Evolutionary conservation across 2,113 vertebrate genomes (phyloP).

Genomic region (Rhea pennata): DNA sequence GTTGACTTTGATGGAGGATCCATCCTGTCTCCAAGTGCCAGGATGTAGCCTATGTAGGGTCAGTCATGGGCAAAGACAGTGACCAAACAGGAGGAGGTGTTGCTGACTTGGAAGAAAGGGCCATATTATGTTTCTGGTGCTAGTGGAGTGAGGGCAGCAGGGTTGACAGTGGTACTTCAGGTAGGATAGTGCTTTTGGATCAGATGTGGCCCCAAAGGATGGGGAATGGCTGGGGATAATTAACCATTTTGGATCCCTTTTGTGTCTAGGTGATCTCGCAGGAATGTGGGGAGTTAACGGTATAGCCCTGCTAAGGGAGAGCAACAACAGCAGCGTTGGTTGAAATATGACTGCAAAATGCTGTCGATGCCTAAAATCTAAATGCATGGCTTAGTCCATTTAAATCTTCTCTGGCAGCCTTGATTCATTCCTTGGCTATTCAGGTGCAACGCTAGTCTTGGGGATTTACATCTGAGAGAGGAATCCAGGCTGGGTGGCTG

Average conservation of each 20-base stretch:
- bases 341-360: background rate
- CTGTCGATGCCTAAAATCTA: background rate
- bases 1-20: background rate
- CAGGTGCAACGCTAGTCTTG: background rate
- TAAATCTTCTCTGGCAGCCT: background rate
- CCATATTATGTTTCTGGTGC: background rate
- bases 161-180: no score
- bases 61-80: no score
- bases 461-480: accelerated
- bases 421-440: background rate
- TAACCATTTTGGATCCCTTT: background rate
- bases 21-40: background rate
- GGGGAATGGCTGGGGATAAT: background rate
- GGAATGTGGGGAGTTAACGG: background rate
- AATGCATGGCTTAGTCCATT: background rate
- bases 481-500: background rate
- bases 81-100: background rate
- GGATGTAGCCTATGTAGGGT: background rate
- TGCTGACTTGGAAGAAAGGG: background rate
- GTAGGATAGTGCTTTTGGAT: background rate
- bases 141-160: no score
- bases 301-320: background rate
- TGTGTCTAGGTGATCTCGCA: background rate
- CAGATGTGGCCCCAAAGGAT: background rate
- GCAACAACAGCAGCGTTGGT: background rate